Percentiles rank a stretch among this genome's conserved stretches.
Evolutionary conservation across 2,888 invertebrate genomes (phyloP).

Genomic region (Lacanobia oleracea): DNA sequence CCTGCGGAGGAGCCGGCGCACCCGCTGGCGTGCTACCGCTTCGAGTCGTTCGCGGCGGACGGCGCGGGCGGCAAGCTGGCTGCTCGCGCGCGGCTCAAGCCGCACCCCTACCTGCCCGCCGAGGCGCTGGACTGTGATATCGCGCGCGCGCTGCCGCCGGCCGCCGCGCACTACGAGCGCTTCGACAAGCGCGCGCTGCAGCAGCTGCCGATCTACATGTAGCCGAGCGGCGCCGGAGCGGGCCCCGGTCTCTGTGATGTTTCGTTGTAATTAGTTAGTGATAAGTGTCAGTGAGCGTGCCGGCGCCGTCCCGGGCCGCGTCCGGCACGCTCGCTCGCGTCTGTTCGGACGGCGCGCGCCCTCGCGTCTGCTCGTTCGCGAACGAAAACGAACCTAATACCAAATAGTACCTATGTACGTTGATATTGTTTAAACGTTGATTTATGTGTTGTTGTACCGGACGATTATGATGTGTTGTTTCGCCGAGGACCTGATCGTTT

Average conservation of each 20-base stretch:
- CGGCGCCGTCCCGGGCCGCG: slow-evolving; percentile 61
- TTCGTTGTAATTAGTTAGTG: slow-evolving; percentile 86
- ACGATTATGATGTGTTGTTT: slow-evolving; percentile 75
- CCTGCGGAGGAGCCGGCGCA: slow-evolving; percentile 67
- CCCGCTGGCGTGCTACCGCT: slow-evolving; percentile 75
- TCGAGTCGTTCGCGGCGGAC: slow-evolving; percentile 76
- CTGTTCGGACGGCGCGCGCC: slow-evolving; percentile 67
- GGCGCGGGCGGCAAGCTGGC: slow-evolving; percentile 73
- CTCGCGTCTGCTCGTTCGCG: slow-evolving; percentile 64
- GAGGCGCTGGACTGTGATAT: slow-evolving; percentile 86
- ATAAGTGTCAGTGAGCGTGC: slow-evolving; percentile 75
- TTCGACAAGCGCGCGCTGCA: slow-evolving; percentile 89
- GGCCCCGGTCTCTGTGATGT: slow-evolving; percentile 84
- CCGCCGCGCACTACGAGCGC: slow-evolving; percentile 85
- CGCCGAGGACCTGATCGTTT: slow-evolving; percentile 69
- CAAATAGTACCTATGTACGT: slow-evolving; percentile 88
- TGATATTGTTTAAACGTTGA: slow-evolving; percentile 87
- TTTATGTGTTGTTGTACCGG: slow-evolving; percentile 85
- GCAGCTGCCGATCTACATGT: slow-evolving; percentile 90
- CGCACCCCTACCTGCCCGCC: slow-evolving; percentile 79
- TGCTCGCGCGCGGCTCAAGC: slow-evolving; percentile 76
- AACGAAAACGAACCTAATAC: slow-evolving; percentile 82
- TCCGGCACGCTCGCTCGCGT: slow-evolving; percentile 57
- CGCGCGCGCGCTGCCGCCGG: slow-evolving; percentile 83
- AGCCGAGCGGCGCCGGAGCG: slow-evolving; percentile 77